Base-by-base conservation (phyloP, 2,797 vertebrate genomes). In the Pygocentrus nattereri region DNA sequence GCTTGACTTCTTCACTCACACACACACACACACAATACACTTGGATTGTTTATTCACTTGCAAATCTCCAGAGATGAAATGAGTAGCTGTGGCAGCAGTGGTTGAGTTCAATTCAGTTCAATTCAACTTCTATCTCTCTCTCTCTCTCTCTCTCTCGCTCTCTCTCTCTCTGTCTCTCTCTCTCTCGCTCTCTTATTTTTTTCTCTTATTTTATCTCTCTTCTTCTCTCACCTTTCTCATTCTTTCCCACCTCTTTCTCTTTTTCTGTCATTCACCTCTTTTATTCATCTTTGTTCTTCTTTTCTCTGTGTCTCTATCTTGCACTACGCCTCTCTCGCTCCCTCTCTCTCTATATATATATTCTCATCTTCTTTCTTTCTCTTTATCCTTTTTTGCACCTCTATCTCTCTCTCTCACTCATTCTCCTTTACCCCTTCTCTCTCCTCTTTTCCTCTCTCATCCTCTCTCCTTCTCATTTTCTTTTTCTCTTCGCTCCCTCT, bases 41-140 rank as follows among this genome's bases (percentile, higher is more conserved):
- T 31, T 23, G 7, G 8, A 31, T 41, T 8, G 27, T 31, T 75
- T 81, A 74, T 80, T 80, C 70, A 80, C 61, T 74, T 74, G 79
- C 71, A 80, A 74, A 80, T 80, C 18, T 69, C 67, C 21, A 4
- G 34, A 47, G 25, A 67, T 65, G 5, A 54, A 74, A 34, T 52
- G 16, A 65, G 62, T 65, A 65, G 62, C 62, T 65, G 19, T 65
- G 30, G 58, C n/a, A 58, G 25, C 58, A 13, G 23, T 8, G 25
- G 16, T 0, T 49, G 16, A 50, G n/a, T 38, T 34, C 15, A 21
- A 38, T 65, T 65, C 18, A 34, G 27, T 41, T 67, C 34, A 41
- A 21, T 21, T n/a, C n/a, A n/a, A 1, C 47, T 4, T 7, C 61
- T 19, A 2, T 64, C 61, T 64, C 30, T 19, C 30, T 31, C 15